Evolutionary conservation across 2,797 vertebrate genomes (phyloP), one percentile per base, ranked within the genome.

Genomic region (Peromyscus eremicus): DNA sequence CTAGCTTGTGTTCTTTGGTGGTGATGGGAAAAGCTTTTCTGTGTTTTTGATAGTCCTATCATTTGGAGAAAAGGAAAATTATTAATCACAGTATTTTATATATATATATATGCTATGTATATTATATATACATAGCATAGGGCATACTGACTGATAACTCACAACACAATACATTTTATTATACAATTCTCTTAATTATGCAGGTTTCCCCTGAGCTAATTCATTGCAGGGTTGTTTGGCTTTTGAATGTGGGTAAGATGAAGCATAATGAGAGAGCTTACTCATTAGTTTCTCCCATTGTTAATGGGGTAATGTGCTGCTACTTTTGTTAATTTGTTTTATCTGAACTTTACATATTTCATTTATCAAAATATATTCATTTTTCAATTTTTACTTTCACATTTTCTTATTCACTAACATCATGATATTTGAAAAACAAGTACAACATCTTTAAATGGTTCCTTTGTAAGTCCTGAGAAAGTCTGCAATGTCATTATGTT

Each of bases 381-480:
- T 46, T 96, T 92, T 52, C 84, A 25, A 17, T 52, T 5, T 2
- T 25, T 77, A 8, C 62, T 91, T 95, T 55, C 32, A 90, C 40
- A 75, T 85, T 70, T 19, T 46, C 40, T 0, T 55, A n/a, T 81
- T 92, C 79, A 5, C 14, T 80, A 75, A 83, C 73, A 25, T 55
- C 27, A 46, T 32, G 40, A 29, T 82, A 89, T 75, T 40, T 21
- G 29, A 94, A 95, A 82, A 23, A 34, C 27, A 92, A 91, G 88
- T 52, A 27, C 55, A 87, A 64, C 2, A 76, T 1, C 19, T 94
- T 66, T 83, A 82, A 23, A 3, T 62, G 76, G 6, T 60, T 77
- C 6, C 52, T 80, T 83, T 16, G 6, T 43, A 77, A 91, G 52
- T 40, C 16, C 1, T 62, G 21, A 11, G 1, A 52, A 73, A 89